Conservation (phyloP, 1,140 invertebrate species). For the Anagrus nilaparvatae region DNA sequence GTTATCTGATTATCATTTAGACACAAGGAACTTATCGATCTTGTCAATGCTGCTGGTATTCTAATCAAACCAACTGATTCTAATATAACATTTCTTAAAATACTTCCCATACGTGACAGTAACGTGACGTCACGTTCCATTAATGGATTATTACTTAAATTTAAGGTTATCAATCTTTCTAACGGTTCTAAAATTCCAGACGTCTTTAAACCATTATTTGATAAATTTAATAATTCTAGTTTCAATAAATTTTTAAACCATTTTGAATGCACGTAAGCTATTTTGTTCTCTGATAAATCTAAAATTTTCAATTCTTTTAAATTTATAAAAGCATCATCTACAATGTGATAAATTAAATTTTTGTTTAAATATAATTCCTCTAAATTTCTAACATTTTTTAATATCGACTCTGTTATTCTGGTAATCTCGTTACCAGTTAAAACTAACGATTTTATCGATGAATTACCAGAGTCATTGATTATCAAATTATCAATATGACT, state of each 20-base stretch:
- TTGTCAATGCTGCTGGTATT: conserved; percentile 74
- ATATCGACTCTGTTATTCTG: no score
- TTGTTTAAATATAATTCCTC: no score
- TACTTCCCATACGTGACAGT: conserved; percentile 57
- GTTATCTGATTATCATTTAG: conserved; percentile 66
- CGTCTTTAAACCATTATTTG: conserved; percentile 60
- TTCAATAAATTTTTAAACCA: conserved; percentile 54
- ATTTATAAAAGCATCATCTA: no score
- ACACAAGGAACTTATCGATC: conserved; percentile 69
- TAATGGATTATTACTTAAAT: conserved; percentile 61
- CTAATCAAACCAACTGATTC: conserved; percentile 66
- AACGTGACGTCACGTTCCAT: conserved; percentile 51
- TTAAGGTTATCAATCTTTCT: conserved; percentile 62
- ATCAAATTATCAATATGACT: no score
- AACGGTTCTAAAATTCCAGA: conserved; percentile 60
- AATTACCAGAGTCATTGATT: no score
- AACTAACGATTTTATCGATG: no score
- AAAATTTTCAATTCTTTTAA: no score
- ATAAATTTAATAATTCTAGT: conserved; percentile 70
- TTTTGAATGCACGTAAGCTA: conserved; percentile 45
- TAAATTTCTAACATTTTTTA: no score
- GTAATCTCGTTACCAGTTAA: no score
- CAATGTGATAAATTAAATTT: no score
- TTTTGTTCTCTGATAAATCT: no score
- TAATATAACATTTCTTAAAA: conserved; percentile 70